Conservation (phyloP, 2,888 invertebrate genomes). For the Melieria crassipennis region DNA sequence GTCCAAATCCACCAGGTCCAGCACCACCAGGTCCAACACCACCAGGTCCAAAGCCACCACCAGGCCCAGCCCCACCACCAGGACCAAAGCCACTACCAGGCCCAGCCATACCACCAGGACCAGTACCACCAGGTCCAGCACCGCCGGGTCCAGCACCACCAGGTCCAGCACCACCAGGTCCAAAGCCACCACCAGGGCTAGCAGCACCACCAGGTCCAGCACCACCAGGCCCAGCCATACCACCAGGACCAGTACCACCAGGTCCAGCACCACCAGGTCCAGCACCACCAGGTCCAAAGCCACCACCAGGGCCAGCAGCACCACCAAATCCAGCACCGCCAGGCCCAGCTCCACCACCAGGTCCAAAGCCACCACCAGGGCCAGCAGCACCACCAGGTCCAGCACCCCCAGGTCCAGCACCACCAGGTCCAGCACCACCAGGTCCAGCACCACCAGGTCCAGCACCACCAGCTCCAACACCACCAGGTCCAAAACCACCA, state of each 20-base stretch:
- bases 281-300: constrained; percentile 15
- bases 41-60: neutral
- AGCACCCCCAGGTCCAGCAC: no score
- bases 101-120: constrained; percentile 26
- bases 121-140: constrained; percentile 8
- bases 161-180: neutral
- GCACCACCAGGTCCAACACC: neutral
- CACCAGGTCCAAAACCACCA: no score
- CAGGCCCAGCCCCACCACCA: neutral
- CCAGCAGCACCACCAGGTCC: no score
- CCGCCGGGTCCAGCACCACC: constrained; percentile 2
- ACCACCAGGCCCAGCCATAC: constrained; percentile 1
- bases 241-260: constrained; percentile 11
- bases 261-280: no score
- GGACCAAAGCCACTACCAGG: constrained; percentile 11
- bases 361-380: no score
- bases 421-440: no score
- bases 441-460: no score
- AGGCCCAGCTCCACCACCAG: constrained; percentile 3
- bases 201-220: no score
- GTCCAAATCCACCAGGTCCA: no score
- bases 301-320: neutral
- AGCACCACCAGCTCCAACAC: no score
- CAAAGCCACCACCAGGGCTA: neutral
- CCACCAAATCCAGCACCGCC: neutral